Evolutionary conservation across 2,888 invertebrate species (phyloP).

Genomic region (Volucella zonaria): DNA sequence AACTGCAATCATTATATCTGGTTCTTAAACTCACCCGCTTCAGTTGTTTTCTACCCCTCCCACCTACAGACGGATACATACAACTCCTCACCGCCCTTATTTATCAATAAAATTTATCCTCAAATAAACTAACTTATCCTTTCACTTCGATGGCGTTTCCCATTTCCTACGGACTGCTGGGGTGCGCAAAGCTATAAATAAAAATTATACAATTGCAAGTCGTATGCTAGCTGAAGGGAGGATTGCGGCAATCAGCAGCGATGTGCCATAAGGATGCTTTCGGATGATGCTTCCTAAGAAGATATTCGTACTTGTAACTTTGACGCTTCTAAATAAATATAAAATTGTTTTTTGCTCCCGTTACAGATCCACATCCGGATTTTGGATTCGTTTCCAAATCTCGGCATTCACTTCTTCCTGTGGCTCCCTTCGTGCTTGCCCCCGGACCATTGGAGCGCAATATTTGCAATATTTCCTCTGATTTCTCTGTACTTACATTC

Average conservation of each 20-base stretch:
- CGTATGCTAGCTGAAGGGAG: slow-evolving; percentile 1
- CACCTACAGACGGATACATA: neutral
- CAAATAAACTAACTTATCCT: slow-evolving; percentile 73
- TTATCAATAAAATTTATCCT: slow-evolving; percentile 71
- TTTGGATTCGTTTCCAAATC: neutral
- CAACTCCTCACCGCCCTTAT: slow-evolving; percentile 37
- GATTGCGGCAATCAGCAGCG: slow-evolving; percentile 52
- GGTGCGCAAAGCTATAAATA: slow-evolving; percentile 67
- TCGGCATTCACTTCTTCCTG: neutral
- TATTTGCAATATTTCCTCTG: slow-evolving; percentile 70
- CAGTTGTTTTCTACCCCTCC: slow-evolving; percentile 20
- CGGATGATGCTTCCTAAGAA: slow-evolving; percentile 13
- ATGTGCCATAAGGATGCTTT: slow-evolving; percentile 37
- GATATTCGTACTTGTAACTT: slow-evolving; percentile 17
- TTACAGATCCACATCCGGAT: neutral
- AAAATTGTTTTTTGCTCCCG: neutral
- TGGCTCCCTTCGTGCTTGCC: neutral
- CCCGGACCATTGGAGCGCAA: slow-evolving; percentile 58
- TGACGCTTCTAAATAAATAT: slow-evolving; percentile 43
- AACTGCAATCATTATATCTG: slow-evolving; percentile 63
- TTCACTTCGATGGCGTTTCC: slow-evolving; percentile 64
- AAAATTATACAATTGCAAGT: slow-evolving; percentile 66
- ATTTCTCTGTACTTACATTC: slow-evolving; percentile 69
- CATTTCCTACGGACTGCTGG: slow-evolving; percentile 59
- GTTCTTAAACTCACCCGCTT: slow-evolving; percentile 48